phyloP scores from a whole-genome alignment of 2,113 vertebrate genomes.

The Percopsis transmontana region DNA sequence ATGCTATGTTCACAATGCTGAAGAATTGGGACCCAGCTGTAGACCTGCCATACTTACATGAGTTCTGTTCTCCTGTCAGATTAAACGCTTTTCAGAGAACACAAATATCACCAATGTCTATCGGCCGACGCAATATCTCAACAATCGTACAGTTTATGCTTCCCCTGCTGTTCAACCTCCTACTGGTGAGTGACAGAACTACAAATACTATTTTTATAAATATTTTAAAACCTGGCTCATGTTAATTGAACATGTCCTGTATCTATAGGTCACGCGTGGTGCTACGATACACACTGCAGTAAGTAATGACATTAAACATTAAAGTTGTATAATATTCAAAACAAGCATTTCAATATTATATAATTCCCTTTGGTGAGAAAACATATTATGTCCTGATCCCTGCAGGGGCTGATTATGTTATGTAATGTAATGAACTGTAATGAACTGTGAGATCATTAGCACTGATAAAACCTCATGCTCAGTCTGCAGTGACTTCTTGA shows the following conservation, averaged over 20 bases:
- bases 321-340: neutral
- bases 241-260: neutral
- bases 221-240: too few species aligned
- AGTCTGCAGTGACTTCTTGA: too few species aligned
- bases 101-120: constrained; percentile 22
- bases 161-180: constrained; percentile 41
- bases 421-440: too few species aligned
- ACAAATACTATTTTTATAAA: neutral
- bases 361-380: neutral
- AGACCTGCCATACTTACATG: neutral
- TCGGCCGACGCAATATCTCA: constrained; percentile 43
- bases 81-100: constrained; percentile 28
- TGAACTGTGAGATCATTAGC: too few species aligned
- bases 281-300: constrained; percentile 64
- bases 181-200: constrained; percentile 7
- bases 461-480: too few species aligned
- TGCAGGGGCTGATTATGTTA: too few species aligned
- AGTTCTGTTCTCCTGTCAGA: constrained; percentile 32
- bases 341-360: neutral
- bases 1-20: too few species aligned
- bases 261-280: constrained; percentile 52
- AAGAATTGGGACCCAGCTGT: too few species aligned
- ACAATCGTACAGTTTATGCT: constrained; percentile 42
- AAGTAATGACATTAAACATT: constrained; percentile 12
- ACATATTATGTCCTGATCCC: too few species aligned